These are phyloP conservation scores for Bombylius major DNA, from an alignment of 2,888 invertebrate species.

Conservation along the genomic window DNA sequence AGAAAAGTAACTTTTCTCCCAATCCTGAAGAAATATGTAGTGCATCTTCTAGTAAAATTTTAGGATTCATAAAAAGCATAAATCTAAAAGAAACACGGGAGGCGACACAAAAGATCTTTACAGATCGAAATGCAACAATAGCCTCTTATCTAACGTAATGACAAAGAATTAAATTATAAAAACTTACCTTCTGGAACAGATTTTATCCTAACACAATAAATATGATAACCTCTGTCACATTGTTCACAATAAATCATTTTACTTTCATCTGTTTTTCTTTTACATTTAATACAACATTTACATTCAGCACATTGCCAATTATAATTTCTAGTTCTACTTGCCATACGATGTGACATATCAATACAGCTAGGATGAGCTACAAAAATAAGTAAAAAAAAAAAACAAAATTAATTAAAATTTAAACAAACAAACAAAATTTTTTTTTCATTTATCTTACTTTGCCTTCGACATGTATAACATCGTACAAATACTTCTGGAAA, in stretches of 20 bases:
- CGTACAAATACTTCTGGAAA: conserved; percentile 48
- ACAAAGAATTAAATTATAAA: not conserved
- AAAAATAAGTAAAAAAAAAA: conserved; percentile 13
- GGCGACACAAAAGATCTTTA: not conserved
- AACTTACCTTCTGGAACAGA: conserved; percentile 62
- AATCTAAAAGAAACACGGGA: not conserved
- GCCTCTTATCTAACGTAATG: not conserved
- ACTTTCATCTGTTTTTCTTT: conserved; percentile 69
- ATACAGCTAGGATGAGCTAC: conserved; percentile 77
- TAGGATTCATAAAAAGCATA: not conserved
- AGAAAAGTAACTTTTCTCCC: no score
- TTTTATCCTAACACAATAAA: conserved; percentile 74
- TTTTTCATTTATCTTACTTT: conserved; percentile 34
- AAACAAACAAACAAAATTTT: not conserved
- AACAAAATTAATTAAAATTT: not conserved
- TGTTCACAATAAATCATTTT: conserved; percentile 91
- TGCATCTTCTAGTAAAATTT: no score
- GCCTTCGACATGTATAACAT: conserved; percentile 45
- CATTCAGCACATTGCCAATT: conserved; percentile 91
- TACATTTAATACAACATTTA: conserved; percentile 78
- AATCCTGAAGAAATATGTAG: no score
- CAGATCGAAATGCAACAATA: not conserved
- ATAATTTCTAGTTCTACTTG: conserved; percentile 70
- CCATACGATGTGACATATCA: conserved; percentile 71
- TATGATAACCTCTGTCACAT: conserved; percentile 89